Evolutionary conservation across 1,140 invertebrate species (phyloP), one percentile per base, ranked within the genome.

Genomic region (Drosophila miranda): DNA sequence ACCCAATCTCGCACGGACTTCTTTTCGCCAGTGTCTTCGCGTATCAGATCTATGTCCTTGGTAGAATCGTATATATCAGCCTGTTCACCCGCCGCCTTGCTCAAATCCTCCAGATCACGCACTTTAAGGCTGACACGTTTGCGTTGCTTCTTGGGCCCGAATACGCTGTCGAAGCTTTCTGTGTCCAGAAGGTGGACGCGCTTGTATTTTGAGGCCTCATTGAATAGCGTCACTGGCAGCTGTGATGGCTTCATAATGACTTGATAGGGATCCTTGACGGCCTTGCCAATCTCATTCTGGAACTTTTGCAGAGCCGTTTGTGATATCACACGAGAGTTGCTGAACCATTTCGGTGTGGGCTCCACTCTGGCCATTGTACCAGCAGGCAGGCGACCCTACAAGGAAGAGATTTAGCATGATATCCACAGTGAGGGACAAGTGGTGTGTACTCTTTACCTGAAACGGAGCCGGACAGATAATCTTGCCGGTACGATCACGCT

Each of bases 301-400:
- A 99, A 99, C 81, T 97, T 98, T 92, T 99, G 99, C 26, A 99
- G 92, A 4, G 97, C 96, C 89, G 94, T 95, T 92, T 99, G 98
- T 0, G 97, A 96, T 76, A 99, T 97, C 0, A 97, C 96, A 67
- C 96, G 93, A 0, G 96, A 95, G 86, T 98, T 98, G 71, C 98
- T 98, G 92, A 99, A 99, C 99, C 99, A 99, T 91, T 97, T 98
- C 86, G 98, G 96, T 73, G 97, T 99, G 6, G 99, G 99, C 92
- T 99, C 98, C 6, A 99, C 95, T 50, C 99, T 93, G 41, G 98
- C 97, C 82, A 96, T 94, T 2, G 97, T 96, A 21, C 99, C 99
- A 55, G 97, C 95, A n/a, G 95, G 91, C 13, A 98, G 91, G 91
- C 94, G 95, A 42, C 95, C 95, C 95, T 99, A 97, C 71, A 55